Evolutionary conservation across 2,888 invertebrate genomes (phyloP), one percentile per base, ranked within the genome.

Genomic region (Synanthedon andrenaeformis): DNA sequence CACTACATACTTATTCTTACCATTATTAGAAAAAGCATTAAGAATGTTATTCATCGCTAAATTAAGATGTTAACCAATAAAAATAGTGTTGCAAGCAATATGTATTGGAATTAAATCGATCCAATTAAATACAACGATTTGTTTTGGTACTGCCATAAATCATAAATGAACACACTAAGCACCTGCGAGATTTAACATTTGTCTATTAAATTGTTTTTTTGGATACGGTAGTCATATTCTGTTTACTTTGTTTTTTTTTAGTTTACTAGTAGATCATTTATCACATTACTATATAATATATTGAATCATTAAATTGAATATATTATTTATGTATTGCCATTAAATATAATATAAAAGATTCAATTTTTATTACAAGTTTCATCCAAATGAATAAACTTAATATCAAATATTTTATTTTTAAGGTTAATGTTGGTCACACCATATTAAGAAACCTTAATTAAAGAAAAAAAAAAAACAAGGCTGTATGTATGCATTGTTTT

Each of bases 141-240:
- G 76, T 78, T 81, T 75, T 73, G 75, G 76, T 77, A 70, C 71
- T 75, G 69, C 70, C 69, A 79, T 82, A 80, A 81, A 81, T 81
- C 82, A 81, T 66, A 51, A 23, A 12, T 51, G 62, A 23, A 23
- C 23, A 58, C 64, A 67, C 55, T 57, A 55, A 69, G 66, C 76
- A 77, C 76, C 75, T 73, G 75, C 67, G 64, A 61, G 62, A 59
- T 66, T 55, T 53, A 51, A 55, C 55, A 52, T 56, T 49, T 17
- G 54, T 48, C 35, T 53, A 51, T 53, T 51, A 52, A 41, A 12
- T 14, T 41, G 4, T 35, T 54, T 51, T 54, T 57, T 55, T 49
- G 55, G 54, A 55, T 55, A 45, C 41, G 56, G 59, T 49, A 56
- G 41, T 53, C 48, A 41, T 54, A 42, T 14, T 49, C 45, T n/a